Conservation (phyloP, 1,140 invertebrate species). For the Formica exsecta region DNA sequence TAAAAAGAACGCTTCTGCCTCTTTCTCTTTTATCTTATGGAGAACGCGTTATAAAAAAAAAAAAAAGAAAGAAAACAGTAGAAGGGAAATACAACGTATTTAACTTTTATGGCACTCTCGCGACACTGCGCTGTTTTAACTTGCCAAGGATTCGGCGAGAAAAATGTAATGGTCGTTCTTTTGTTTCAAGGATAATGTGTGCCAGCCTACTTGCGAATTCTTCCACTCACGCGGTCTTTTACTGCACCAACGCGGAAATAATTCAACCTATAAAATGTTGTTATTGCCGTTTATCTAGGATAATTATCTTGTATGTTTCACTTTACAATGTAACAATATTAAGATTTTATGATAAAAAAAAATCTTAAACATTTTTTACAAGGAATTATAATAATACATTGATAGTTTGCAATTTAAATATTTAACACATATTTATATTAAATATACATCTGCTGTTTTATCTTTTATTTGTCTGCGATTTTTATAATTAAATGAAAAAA, state of each 20-base stretch:
- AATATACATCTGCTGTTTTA: background rate
- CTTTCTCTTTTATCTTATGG: background rate
- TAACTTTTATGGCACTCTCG: slow-evolving; percentile 41
- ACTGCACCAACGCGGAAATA: background rate
- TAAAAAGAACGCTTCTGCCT: background rate
- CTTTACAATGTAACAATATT: background rate
- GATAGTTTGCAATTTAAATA: background rate
- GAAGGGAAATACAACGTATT: slow-evolving; percentile 28
- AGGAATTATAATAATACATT: background rate
- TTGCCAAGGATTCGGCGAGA: slow-evolving; percentile 51
- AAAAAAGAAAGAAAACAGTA: background rate
- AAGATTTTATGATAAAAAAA: background rate
- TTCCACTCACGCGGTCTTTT: background rate
- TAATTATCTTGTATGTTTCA: background rate
- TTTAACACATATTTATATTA: background rate
- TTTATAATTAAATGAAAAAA: background rate
- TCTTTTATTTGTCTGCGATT: background rate
- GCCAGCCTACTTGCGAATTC: slow-evolving; percentile 10
- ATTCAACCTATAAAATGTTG: slow-evolving; percentile 5
- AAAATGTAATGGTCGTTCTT: slow-evolving; percentile 27
- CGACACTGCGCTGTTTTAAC: slow-evolving; percentile 34
- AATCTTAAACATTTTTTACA: background rate
- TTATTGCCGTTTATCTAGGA: background rate
- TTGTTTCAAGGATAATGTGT: slow-evolving; percentile 30
- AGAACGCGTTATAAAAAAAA: background rate